Base-by-base conservation (phyloP, 1,140 invertebrate genomes). In the Parasteatoda tepidariorum region DNA sequence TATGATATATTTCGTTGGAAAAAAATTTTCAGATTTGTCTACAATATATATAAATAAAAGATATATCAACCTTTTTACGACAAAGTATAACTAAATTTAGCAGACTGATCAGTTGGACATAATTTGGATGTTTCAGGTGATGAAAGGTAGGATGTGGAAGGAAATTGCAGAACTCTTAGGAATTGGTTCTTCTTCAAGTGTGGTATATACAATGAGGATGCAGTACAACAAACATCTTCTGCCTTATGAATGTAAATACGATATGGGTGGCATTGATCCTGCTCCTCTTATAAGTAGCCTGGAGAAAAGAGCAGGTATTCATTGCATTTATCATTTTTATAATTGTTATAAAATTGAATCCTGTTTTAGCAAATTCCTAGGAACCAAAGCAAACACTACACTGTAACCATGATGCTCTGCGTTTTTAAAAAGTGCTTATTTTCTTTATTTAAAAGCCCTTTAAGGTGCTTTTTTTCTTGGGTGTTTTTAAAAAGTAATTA, bases 141-240 rank as follows among this genome's bases (percentile, higher is more conserved):
- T 96, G 38, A 98, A 98, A 91, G 95, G 96, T 88, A 99, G 99
- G 90, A 96, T 96, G 81, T 99, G 98, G 98, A 98, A 98, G 89
- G 97, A 99, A 90, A 97, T 99, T 86, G 97, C 97, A 64, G 95
- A 95, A 55, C 90, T 95, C 70, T 90, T 98, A 73, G 96, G 96
- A 38, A 97, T 99, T 85, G 96, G 97, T 61, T 95, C 96, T 15
- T 98, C 96, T 59, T 98, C 97, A 84, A 98, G 96, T 88, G 97
- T 97, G 59, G 97, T 97, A 1, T 99, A 98, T 88, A 99, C 97
- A 26, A 90, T 99, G 61, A 92, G 97, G 41, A 99, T 98, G 90
- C 97, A 99, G 89, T 99, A 99, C 89, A 98, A 96, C 76, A 98
- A 98, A 90, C 97, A 98, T 90, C 90, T 99, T 86, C 90, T 99